Evolutionary conservation across 2,797 vertebrate species (phyloP).

Genomic region (Schizopygopsis pylzovi): DNA sequence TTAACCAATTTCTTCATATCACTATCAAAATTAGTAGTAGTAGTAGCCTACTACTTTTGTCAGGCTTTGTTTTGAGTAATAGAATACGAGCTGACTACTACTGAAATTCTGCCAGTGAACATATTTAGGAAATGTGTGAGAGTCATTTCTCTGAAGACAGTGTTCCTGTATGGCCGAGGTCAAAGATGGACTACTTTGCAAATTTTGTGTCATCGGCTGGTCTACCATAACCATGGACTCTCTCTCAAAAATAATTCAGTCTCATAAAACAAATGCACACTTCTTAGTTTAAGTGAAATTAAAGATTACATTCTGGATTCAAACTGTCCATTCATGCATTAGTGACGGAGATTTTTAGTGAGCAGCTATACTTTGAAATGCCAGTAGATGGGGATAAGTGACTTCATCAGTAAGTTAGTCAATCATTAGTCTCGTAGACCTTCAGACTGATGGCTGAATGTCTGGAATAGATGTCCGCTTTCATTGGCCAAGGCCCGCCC

Average conservation of each 20-base stretch:
- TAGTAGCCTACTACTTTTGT: not conserved
- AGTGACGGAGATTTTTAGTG: too few relatives aligned
- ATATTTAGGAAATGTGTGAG: not conserved
- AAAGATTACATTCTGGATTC: not conserved
- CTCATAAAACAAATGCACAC: not conserved
- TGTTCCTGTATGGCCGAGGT: not conserved
- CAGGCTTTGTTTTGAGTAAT: not conserved
- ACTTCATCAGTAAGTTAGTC: too few relatives aligned
- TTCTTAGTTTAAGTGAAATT: not conserved
- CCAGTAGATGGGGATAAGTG: too few relatives aligned
- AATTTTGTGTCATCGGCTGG: not conserved
- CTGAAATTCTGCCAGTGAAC: not conserved
- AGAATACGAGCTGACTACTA: not conserved
- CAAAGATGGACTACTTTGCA: not conserved
- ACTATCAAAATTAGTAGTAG: not conserved
- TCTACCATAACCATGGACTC: not conserved
- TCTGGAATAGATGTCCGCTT: too few relatives aligned
- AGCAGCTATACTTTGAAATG: too few relatives aligned
- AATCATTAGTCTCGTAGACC: too few relatives aligned
- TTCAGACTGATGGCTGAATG: too few relatives aligned
- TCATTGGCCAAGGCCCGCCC: too few relatives aligned
- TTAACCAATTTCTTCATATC: not conserved
- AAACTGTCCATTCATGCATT: not conserved
- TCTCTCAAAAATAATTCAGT: not conserved
- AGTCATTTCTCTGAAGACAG: not conserved